These are phyloP conservation scores for Macrobrachium nipponense DNA, from an alignment of 1,140 invertebrate species.

Conservation along the genomic window DNA sequence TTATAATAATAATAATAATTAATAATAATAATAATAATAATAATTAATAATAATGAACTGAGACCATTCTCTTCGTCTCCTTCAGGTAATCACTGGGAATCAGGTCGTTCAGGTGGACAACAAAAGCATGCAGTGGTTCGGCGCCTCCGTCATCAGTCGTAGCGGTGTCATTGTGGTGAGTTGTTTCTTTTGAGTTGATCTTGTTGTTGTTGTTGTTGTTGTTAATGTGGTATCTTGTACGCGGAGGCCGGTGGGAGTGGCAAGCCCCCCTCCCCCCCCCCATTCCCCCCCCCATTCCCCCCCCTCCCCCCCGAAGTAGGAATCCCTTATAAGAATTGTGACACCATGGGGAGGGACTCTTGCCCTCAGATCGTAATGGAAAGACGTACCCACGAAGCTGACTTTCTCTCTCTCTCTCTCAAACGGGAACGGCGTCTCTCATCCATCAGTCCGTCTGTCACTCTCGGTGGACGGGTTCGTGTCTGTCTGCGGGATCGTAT, in stretches of 20 bases:
- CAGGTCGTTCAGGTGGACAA: constrained; percentile 73
- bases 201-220: constrained; percentile 21
- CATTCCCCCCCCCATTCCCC: too few species aligned
- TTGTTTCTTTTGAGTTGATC: not conserved
- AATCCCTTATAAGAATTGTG: too few species aligned
- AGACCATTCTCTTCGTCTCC: not conserved
- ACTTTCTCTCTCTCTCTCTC: too few species aligned
- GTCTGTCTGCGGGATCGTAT: not conserved
- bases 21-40: not conserved
- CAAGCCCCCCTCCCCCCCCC: too few species aligned
- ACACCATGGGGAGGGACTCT: too few species aligned
- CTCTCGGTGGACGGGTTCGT: not conserved
- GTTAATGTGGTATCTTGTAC: not conserved
- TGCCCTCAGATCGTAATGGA: too few species aligned
- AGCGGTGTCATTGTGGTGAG: constrained; percentile 77
- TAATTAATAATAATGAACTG: too few species aligned
- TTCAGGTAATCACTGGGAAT: constrained; percentile 61
- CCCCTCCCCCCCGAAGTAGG: too few species aligned
- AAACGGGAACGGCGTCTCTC: too few species aligned
- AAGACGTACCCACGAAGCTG: too few species aligned
- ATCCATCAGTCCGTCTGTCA: not conserved
- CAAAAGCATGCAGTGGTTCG: constrained; percentile 95
- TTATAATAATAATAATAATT: constrained; percentile 14
- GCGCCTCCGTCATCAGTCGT: constrained; percentile 86
- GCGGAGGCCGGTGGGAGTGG: not conserved